Evolutionary conservation across 2,113 vertebrate species (phyloP).

Genomic region (Apteryx owenii): DNA sequence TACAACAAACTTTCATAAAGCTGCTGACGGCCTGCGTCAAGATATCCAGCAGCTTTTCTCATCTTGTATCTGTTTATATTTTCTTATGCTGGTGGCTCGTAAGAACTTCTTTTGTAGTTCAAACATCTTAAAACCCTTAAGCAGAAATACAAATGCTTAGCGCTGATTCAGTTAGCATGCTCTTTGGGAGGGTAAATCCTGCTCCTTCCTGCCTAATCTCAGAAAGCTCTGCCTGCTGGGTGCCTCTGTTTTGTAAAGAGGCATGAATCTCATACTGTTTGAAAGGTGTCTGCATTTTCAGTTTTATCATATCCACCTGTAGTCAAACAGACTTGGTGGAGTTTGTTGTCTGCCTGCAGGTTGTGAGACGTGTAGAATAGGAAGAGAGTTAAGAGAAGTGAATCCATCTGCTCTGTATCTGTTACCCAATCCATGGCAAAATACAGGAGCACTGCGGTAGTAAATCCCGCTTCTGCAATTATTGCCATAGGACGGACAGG

Average conservation of each 20-base stretch:
- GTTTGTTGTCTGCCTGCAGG: not conserved
- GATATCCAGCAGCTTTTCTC: slow-evolving; percentile 5
- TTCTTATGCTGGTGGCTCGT: not conserved
- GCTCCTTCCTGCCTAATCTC: not conserved
- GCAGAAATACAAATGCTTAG: not conserved
- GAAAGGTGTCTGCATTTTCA: not conserved
- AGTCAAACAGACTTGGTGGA: not conserved
- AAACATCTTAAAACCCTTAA: slow-evolving; percentile 1
- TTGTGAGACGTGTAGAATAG: not conserved
- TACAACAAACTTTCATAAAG: not conserved
- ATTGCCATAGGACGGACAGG: not conserved
- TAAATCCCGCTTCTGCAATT: not conserved
- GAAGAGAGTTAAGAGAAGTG: not conserved
- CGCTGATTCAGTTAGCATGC: not conserved
- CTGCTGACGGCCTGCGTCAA: not conserved
- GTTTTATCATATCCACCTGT: not conserved
- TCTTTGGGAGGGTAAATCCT: not conserved
- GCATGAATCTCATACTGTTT: not conserved
- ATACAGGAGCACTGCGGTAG: not conserved
- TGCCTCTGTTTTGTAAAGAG: not conserved
- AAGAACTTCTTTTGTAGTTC: slow-evolving; percentile 20
- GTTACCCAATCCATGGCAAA: not conserved
- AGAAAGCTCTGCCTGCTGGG: not conserved
- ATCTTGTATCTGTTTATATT: slow-evolving; percentile 1
- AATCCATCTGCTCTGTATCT: not conserved